Evolutionary conservation across 2,797 vertebrate genomes (phyloP).

Genomic region (Podarcis siculus): DNA sequence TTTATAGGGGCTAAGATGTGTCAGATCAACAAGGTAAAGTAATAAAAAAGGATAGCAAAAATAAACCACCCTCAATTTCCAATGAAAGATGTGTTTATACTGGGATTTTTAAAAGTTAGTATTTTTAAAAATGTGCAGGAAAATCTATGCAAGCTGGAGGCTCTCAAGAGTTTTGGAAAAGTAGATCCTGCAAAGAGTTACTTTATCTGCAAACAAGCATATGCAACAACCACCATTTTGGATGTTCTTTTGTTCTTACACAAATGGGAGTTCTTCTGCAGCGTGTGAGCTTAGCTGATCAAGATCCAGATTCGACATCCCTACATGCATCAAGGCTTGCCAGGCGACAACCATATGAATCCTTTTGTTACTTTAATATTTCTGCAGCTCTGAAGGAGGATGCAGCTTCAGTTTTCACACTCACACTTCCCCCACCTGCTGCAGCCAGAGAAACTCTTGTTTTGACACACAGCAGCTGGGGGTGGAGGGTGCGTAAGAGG

Average conservation of each 20-base stretch:
- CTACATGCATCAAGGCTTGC: background rate
- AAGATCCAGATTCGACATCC: background rate
- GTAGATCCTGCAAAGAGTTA: background rate
- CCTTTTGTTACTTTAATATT: background rate
- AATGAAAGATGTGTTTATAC: background rate
- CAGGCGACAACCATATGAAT: background rate
- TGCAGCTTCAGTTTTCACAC: background rate
- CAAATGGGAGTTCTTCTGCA: background rate
- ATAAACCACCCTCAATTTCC: background rate
- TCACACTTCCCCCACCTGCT: background rate
- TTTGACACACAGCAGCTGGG: background rate
- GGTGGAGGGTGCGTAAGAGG: no score
- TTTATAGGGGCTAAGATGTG: background rate
- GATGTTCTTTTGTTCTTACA: background rate
- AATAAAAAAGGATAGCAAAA: background rate
- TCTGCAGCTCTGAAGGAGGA: background rate
- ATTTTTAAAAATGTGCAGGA: background rate
- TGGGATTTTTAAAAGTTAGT: background rate
- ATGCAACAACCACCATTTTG: background rate
- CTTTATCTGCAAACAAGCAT: background rate
- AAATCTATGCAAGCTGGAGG: background rate
- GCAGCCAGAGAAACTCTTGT: background rate
- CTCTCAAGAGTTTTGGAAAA: background rate
- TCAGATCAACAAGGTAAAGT: background rate
- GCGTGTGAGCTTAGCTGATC: background rate